Evolutionary conservation across 2,113 vertebrate species (phyloP).

Genomic region (Chaenogobius annularis): DNA sequence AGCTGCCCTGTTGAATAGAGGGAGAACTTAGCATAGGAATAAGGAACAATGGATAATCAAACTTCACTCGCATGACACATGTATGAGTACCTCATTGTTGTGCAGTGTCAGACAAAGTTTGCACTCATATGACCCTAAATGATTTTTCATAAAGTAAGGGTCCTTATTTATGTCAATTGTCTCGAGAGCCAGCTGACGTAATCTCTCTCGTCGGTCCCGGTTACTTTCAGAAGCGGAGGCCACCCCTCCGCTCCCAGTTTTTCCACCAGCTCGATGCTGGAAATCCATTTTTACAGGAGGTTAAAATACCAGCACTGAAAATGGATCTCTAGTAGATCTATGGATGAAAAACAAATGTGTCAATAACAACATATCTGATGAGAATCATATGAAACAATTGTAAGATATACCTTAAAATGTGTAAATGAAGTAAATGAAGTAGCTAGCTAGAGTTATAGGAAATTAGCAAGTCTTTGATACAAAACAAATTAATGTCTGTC

Average conservation of each 20-base stretch:
- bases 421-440: too few species aligned
- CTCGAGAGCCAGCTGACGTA: constrained; percentile 92
- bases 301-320: constrained; percentile 11
- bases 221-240: constrained; percentile 96
- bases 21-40: not conserved
- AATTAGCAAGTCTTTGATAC: too few species aligned
- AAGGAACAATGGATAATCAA: not conserved
- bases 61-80: not conserved
- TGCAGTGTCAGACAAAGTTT: constrained; percentile 97
- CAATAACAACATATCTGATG: not conserved
- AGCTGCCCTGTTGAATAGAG: constrained; percentile 85
- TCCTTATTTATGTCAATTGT: constrained; percentile 99
- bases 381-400: not conserved
- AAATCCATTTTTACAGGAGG: constrained; percentile 87
- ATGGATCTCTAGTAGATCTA: not conserved
- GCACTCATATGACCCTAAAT: constrained; percentile 96
- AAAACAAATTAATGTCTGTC: too few species aligned
- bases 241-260: constrained; percentile 94
- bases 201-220: constrained; percentile 88
- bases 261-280: constrained; percentile 94
- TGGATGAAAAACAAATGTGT: not conserved
- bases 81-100: constrained; percentile 90
- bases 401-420: too few species aligned
- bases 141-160: constrained; percentile 99
- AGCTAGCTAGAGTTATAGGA: too few species aligned